phyloP scores from a whole-genome alignment of 1,140 invertebrate species.

The Hirudo medicinalis region DNA sequence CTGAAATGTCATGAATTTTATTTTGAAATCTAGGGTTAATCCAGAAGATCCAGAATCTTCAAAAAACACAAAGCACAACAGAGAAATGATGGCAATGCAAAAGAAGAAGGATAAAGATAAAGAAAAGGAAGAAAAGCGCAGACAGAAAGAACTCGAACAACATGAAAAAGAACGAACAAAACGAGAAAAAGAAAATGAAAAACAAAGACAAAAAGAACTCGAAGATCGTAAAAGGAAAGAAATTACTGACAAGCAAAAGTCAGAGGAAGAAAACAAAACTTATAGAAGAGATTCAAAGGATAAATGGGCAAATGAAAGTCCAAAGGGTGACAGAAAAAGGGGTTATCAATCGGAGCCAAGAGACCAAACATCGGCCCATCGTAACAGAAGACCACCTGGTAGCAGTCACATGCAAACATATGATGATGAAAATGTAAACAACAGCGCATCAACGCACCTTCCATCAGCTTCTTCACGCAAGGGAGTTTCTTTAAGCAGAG shows the following conservation, averaged over 20 bases:
- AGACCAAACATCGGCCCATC: not conserved
- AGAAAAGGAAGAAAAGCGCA: not conserved
- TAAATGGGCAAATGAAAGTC: not conserved
- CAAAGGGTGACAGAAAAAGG: not conserved
- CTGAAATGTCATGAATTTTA: not conserved
- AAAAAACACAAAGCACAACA: not conserved
- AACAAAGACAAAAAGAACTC: conserved; percentile 6
- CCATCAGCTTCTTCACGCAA: not conserved
- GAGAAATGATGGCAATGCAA: conserved; percentile 2
- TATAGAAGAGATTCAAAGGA: no score
- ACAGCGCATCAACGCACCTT: not conserved
- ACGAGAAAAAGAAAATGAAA: conserved; percentile 9
- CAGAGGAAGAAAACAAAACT: not conserved
- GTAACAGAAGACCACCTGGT: not conserved
- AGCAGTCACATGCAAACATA: not conserved
- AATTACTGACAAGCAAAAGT: not conserved
- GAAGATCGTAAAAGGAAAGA: conserved; percentile 1
- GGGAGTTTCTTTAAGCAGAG: not conserved
- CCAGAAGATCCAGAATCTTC: not conserved
- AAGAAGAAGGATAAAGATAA: not conserved
- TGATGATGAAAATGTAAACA: not conserved
- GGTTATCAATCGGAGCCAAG: not conserved
- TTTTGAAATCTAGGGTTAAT: not conserved
- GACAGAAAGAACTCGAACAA: conserved; percentile 3
- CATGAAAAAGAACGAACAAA: not conserved